phyloP scores from a whole-genome alignment of 2,888 invertebrate species.

The Tenthredo notha region DNA sequence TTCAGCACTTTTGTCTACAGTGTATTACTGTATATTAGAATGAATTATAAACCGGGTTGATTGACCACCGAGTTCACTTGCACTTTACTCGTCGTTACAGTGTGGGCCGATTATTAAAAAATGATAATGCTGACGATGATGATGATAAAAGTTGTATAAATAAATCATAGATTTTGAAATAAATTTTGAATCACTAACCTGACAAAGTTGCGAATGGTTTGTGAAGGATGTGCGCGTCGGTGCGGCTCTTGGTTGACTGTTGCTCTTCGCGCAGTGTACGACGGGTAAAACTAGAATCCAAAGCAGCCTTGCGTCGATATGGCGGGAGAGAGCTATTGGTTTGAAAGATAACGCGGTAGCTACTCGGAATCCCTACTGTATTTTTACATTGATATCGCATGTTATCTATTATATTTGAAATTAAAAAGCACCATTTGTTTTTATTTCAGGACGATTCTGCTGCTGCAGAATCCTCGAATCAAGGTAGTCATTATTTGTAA shows the following conservation, averaged over 20 bases:
- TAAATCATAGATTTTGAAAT: background rate
- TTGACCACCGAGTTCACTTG: background rate
- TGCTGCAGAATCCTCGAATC: background rate
- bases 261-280: background rate
- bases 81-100: background rate
- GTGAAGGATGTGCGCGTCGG: conserved; percentile 34
- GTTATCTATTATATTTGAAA: background rate
- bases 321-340: background rate
- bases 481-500: background rate
- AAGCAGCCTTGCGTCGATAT: background rate
- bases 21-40: background rate
- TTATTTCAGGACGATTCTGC: background rate
- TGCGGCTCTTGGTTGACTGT: conserved; percentile 29
- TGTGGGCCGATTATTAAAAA: background rate
- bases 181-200: conserved; percentile 23
- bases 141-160: too few species aligned
- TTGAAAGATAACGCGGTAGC: background rate
- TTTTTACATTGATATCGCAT: background rate
- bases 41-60: background rate
- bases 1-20: background rate
- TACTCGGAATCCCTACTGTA: background rate
- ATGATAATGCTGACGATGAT: background rate
- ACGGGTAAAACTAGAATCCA: background rate
- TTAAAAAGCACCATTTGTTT: background rate
- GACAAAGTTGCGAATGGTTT: conserved; percentile 26